Conservation (phyloP, 2,113 vertebrate species). For the Archocentrus centrarchus region DNA sequence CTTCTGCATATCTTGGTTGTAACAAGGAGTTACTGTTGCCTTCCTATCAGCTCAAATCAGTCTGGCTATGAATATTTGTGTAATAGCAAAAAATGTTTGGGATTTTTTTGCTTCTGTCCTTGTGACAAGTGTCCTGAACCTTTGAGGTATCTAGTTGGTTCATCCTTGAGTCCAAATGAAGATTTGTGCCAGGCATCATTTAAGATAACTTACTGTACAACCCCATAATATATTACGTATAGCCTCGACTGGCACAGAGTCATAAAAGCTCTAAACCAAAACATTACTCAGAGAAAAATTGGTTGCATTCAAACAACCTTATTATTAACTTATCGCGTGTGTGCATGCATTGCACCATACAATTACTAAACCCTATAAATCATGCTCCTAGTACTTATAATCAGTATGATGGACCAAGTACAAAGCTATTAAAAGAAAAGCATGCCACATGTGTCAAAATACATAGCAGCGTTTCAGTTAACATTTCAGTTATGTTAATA, state of each 20-base stretch:
- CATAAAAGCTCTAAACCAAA: not conserved
- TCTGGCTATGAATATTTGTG: too few relatives aligned
- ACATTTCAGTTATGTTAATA: not conserved
- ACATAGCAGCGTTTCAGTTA: not conserved
- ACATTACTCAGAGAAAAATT: not conserved
- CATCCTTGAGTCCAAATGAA: not conserved
- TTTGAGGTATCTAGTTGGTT: not conserved
- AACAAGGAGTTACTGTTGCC: too few relatives aligned
- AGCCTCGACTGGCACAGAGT: too few relatives aligned
- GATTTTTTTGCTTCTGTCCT: too few relatives aligned
- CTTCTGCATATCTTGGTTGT: too few relatives aligned
- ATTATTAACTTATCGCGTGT: not conserved
- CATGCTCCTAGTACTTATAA: not conserved
- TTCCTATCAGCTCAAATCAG: too few relatives aligned
- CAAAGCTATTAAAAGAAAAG: slow-evolving; percentile 9
- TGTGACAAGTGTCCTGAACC: too few relatives aligned
- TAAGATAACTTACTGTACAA: not conserved
- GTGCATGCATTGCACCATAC: not conserved
- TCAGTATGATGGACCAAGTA: not conserved
- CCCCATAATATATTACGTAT: not conserved
- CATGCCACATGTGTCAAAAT: not conserved
- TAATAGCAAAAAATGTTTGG: too few relatives aligned
- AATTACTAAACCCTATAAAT: not conserved
- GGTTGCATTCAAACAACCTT: not conserved
- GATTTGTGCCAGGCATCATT: not conserved